Percentiles rank a stretch among this genome's conserved stretches.
phyloP scores from a whole-genome alignment of 2,888 invertebrate genomes.

The Dione vanillae region DNA sequence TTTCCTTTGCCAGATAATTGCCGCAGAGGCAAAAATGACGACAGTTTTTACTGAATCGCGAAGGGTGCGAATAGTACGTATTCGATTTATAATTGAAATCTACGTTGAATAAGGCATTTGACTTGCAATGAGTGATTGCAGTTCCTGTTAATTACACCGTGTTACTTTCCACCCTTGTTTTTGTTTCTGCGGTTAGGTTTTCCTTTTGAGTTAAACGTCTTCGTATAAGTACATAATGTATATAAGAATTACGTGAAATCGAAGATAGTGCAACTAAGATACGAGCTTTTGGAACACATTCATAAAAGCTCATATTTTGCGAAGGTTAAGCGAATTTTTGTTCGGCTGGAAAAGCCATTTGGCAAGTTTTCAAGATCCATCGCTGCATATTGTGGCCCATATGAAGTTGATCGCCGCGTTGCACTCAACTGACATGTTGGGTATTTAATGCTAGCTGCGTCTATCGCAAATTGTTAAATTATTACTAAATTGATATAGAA shows the following conservation, averaged over 20 bases:
- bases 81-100: conserved; percentile 75
- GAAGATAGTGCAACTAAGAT: conserved; percentile 5
- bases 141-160: conserved; percentile 11
- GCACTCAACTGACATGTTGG: conserved; percentile 38
- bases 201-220: background rate
- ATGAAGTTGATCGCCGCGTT: conserved; percentile 42
- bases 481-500: background rate
- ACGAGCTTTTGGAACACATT: conserved; percentile 30
- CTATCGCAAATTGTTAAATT: conserved; percentile 23
- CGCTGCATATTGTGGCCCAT: conserved; percentile 43
- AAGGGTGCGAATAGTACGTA: conserved; percentile 80
- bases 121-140: conserved; percentile 23
- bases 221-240: no score
- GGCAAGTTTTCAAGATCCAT: conserved; percentile 45
- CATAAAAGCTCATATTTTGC: conserved; percentile 39
- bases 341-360: conserved; percentile 43
- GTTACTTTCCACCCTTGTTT: background rate
- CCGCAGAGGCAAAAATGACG: conserved; percentile 81
- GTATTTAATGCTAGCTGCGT: conserved; percentile 36
- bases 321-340: conserved; percentile 44
- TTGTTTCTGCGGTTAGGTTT: background rate
- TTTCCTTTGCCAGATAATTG: conserved; percentile 58
- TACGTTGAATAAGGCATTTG: conserved; percentile 46
- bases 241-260: background rate
- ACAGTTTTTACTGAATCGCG: conserved; percentile 74